Percentiles rank a stretch among this genome's conserved stretches.
phyloP scores from a whole-genome alignment of 2,888 invertebrate genomes.

The Kuschelorhynchus macadamiae region DNA sequence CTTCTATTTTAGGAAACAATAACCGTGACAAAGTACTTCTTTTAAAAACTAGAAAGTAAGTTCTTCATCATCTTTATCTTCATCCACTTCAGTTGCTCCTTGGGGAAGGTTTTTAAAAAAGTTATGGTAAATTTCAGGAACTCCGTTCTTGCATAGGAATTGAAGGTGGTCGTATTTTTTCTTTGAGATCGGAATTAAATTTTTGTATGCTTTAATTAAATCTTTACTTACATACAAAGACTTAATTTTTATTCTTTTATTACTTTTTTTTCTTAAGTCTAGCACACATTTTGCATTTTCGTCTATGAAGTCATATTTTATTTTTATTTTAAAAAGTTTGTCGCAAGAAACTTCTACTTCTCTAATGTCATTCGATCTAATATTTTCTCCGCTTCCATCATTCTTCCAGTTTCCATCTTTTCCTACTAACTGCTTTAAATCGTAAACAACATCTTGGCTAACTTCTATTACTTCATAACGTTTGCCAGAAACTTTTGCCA shows the following conservation, averaged over 20 bases:
- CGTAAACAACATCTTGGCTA: slow-evolving; percentile 14
- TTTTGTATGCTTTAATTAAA: slow-evolving; percentile 12
- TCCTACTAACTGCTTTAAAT: slow-evolving; percentile 19
- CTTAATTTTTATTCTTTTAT: slow-evolving; percentile 2
- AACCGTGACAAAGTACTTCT: too few species aligned
- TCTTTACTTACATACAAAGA: slow-evolving; percentile 6
- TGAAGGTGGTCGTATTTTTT: slow-evolving; percentile 15
- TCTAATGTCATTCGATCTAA: slow-evolving; percentile 19
- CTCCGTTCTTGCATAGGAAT: slow-evolving; percentile 16
- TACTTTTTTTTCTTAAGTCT: slow-evolving; percentile 6
- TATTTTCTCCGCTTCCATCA: slow-evolving; percentile 4
- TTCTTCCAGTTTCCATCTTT: slow-evolving; percentile 12
- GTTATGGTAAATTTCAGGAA: slow-evolving; percentile 12
- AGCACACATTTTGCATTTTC: slow-evolving; percentile 18
- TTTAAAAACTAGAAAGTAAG: slow-evolving; percentile 13
- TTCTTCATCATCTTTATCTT: slow-evolving; percentile 5
- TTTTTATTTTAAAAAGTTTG: slow-evolving; percentile 14
- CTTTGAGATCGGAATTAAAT: slow-evolving; percentile 8
- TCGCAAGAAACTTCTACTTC: slow-evolving; percentile 3
- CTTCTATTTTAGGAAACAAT: too few species aligned
- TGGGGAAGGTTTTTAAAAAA: slow-evolving; percentile 16
- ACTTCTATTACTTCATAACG: slow-evolving; percentile 17
- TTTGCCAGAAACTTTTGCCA: slow-evolving; percentile 27
- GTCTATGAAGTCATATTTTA: slow-evolving; percentile 21
- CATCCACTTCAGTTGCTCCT: not conserved